These are phyloP conservation scores for Caenorhabditis latens DNA, from an alignment of 1,140 invertebrate genomes.

Conservation along the genomic window DNA sequence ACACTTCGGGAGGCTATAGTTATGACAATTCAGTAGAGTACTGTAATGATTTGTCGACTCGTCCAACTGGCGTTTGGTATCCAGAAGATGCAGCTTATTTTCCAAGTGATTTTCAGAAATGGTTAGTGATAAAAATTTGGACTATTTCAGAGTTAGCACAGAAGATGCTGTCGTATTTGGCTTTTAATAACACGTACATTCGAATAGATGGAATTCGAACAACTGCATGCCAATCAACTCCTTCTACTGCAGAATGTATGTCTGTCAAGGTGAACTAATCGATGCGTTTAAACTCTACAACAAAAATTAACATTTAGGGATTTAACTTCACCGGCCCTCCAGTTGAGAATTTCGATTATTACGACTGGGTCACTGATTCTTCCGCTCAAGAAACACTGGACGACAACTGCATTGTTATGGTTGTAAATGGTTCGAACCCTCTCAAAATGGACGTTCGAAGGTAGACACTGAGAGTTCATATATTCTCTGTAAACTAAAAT, in stretches of 20 bases:
- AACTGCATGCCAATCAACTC: not conserved
- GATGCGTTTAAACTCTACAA: not conserved
- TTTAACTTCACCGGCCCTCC: not conserved
- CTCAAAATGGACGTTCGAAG: not conserved
- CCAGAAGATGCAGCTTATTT: not conserved
- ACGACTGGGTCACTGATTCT: not conserved
- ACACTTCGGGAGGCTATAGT: not conserved
- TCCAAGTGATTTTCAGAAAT: not conserved
- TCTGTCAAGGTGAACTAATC: not conserved
- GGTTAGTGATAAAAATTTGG: not conserved
- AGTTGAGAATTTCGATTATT: not conserved
- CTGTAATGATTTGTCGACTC: not conserved
- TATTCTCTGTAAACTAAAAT: not conserved
- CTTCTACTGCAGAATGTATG: not conserved
- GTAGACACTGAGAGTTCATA: not conserved
- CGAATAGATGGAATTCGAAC: conserved; percentile 24
- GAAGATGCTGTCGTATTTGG: not conserved
- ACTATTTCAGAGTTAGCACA: not conserved
- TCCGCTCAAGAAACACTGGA: not conserved
- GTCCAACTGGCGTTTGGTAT: not conserved
- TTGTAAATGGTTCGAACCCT: not conserved
- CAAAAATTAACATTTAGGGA: not conserved
- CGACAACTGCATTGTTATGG: conserved; percentile 1
- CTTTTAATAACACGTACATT: not conserved
- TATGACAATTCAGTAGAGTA: not conserved